Percentiles rank a stretch among this genome's conserved stretches.
Conservation (phyloP, 2,888 invertebrate genomes). For the Corythucha ciliata region DNA sequence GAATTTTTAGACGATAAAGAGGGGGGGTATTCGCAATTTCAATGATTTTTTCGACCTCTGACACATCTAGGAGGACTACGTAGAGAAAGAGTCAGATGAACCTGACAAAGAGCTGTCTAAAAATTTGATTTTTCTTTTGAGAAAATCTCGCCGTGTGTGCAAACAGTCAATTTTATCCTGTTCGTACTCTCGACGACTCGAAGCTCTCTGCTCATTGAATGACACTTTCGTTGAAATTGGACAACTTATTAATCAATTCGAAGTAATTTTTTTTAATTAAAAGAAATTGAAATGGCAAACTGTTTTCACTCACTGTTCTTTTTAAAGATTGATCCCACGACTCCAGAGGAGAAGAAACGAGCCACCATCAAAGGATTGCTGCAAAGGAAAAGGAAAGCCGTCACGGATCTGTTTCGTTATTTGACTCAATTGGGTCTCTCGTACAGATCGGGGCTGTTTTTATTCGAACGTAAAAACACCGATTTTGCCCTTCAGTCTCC, state of each 20-base stretch:
- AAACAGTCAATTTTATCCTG: conserved; percentile 51
- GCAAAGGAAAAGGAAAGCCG: conserved; percentile 72
- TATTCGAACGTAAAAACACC: conserved; percentile 27
- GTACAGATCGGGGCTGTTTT: conserved; percentile 61
- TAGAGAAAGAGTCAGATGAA: not conserved
- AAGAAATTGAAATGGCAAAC: conserved; percentile 1
- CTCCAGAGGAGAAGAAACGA: conserved; percentile 62
- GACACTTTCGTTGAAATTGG: conserved; percentile 45
- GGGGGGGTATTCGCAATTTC: too few relatives aligned
- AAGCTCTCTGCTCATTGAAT: conserved; percentile 56
- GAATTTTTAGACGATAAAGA: not conserved
- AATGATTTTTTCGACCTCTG: too few relatives aligned
- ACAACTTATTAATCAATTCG: conserved; percentile 40
- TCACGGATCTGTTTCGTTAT: conserved; percentile 77
- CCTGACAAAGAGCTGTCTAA: conserved; percentile 15
- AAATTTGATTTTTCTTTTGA: conserved; percentile 41
- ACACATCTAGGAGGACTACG: conserved; percentile 10
- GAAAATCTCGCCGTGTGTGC: conserved; percentile 55
- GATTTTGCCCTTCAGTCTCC: conserved; percentile 49
- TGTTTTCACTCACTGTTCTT: conserved; percentile 16
- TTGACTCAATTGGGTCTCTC: conserved; percentile 67
- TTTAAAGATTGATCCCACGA: conserved; percentile 47
- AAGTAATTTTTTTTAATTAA: conserved; percentile 33
- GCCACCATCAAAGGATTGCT: conserved; percentile 70
- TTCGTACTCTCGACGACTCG: conserved; percentile 52